Evolutionary conservation across 2,888 invertebrate genomes (phyloP).

Genomic region (Lissocephala sabroskyi): DNA sequence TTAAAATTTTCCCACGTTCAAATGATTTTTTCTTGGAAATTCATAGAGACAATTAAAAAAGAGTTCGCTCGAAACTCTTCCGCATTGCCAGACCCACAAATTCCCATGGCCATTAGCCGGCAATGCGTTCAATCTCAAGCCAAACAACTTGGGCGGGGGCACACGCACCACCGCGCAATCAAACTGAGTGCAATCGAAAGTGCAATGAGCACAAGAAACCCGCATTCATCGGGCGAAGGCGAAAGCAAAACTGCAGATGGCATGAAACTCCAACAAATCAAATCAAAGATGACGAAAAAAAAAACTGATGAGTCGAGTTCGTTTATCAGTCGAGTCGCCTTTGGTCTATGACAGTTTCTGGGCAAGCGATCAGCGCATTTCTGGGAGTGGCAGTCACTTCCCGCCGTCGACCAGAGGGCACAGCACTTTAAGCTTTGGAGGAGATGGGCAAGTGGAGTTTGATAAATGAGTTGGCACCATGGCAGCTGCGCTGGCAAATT

Average conservation of each 20-base stretch:
- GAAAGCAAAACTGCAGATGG: slow-evolving; percentile 30
- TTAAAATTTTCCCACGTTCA: too few relatives aligned
- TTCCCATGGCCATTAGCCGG: too few relatives aligned
- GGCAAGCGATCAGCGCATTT: slow-evolving; percentile 15
- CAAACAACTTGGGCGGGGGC: slow-evolving; percentile 17
- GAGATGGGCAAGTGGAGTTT: slow-evolving; percentile 26
- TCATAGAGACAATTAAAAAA: too few relatives aligned
- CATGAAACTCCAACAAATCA: background rate
- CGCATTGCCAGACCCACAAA: slow-evolving; percentile 25
- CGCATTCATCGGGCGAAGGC: slow-evolving; percentile 26
- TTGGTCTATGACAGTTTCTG: slow-evolving; percentile 7
- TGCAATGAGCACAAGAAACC: slow-evolving; percentile 33
- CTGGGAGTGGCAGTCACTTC: background rate
- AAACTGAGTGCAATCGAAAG: slow-evolving; percentile 29
- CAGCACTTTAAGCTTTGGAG: too few relatives aligned
- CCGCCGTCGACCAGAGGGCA: too few relatives aligned
- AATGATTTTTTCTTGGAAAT: too few relatives aligned
- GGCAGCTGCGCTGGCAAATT: slow-evolving; percentile 26
- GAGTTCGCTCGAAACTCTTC: slow-evolving; percentile 21
- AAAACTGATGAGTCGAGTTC: background rate
- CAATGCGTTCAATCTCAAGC: background rate
- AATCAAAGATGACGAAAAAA: slow-evolving; percentile 7
- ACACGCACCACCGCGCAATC: slow-evolving; percentile 27
- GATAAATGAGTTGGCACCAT: slow-evolving; percentile 36
- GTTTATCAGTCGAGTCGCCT: too few relatives aligned